Evolutionary conservation across 2,113 vertebrate species (phyloP).

Genomic region (Rhinoptilus africanus): DNA sequence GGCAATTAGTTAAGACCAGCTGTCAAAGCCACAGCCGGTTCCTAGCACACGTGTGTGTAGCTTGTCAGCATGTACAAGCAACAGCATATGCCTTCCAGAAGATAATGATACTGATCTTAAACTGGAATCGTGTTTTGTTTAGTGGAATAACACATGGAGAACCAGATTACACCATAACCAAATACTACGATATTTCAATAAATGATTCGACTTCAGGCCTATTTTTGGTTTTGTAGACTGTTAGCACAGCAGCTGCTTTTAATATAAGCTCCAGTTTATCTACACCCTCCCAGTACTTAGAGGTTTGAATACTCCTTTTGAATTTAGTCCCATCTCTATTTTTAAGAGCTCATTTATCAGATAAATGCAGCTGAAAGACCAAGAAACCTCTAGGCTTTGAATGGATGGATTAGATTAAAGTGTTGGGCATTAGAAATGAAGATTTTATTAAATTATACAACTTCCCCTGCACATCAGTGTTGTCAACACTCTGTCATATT

Average conservation of each 20-base stretch:
- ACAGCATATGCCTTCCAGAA: slow-evolving; percentile 31
- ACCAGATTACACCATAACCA: not conserved
- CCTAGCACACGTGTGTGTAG: not conserved
- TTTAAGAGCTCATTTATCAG: slow-evolving; percentile 42
- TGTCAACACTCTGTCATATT: slow-evolving; percentile 62
- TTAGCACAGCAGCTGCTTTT: slow-evolving; percentile 12
- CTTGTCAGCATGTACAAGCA: not conserved
- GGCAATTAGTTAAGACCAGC: slow-evolving; percentile 34
- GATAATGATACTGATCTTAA: slow-evolving; percentile 7
- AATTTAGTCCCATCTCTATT: slow-evolving; percentile 43
- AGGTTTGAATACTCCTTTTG: slow-evolving; percentile 15
- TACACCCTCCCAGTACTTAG: not conserved
- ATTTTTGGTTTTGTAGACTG: not conserved
- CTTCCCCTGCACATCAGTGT: slow-evolving; percentile 35
- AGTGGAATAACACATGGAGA: slow-evolving; percentile 21
- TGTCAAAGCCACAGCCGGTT: not conserved
- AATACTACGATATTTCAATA: not conserved
- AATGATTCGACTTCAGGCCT: not conserved
- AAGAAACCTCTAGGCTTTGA: slow-evolving; percentile 50
- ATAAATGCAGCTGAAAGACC: slow-evolving; percentile 23
- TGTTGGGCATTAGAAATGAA: slow-evolving; percentile 44
- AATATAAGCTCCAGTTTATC: slow-evolving; percentile 8
- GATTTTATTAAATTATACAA: slow-evolving; percentile 57
- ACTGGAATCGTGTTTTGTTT: not conserved
- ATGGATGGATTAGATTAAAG: slow-evolving; percentile 59